A percentile compares a stretch with the other conserved stretches of the same genome.
Conservation (phyloP, 2,797 vertebrate species). For the Gorsachius magnificus region DNA sequence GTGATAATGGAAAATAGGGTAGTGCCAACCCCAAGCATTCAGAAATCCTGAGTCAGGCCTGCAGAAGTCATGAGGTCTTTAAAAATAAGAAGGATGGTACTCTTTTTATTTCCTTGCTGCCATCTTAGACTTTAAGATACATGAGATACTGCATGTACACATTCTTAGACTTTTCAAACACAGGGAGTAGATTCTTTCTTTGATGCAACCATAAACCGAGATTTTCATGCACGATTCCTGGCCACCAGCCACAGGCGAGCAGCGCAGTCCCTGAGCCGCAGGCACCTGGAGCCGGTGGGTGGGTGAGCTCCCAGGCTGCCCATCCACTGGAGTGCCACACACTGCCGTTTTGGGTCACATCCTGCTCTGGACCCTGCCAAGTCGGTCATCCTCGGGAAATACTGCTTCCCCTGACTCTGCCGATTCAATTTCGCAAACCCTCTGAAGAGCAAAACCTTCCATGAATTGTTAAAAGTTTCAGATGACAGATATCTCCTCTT, state of each 20-base stretch:
- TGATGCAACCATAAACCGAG: not conserved
- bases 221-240: not conserved
- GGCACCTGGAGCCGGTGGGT: not conserved
- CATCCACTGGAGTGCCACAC: not conserved
- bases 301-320: accelerated
- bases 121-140: not conserved
- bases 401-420: not conserved
- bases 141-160: not conserved
- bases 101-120: not conserved
- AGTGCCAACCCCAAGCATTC: not conserved
- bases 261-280: not conserved
- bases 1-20: not conserved
- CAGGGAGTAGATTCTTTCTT: not conserved
- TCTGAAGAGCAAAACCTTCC: not conserved
- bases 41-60: not conserved
- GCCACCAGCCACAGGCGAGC: accelerated
- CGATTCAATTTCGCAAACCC: not conserved
- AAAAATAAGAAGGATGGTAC: not conserved
- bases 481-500: not conserved
- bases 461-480: not conserved
- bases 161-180: not conserved
- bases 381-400: not conserved
- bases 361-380: not conserved
- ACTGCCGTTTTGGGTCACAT: not conserved
- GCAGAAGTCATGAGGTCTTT: not conserved